Evolutionary conservation across 2,113 vertebrate species (phyloP).

Genomic region (Phaetusa simplex): DNA sequence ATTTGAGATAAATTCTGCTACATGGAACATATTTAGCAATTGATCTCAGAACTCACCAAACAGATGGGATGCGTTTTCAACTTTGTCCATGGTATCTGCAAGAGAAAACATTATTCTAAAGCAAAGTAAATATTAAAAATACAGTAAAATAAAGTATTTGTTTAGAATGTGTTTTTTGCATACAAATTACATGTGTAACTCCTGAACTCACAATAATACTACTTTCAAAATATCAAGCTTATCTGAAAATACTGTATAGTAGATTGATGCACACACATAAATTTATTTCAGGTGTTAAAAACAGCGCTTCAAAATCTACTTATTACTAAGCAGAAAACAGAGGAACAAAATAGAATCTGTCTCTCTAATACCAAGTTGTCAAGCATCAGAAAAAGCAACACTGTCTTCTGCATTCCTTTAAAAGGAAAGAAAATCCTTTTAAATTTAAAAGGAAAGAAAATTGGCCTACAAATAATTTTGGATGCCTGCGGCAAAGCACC

Average conservation of each 20-base stretch:
- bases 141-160: not conserved
- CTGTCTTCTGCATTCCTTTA: not conserved
- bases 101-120: slow-evolving; percentile 54
- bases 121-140: slow-evolving; percentile 10
- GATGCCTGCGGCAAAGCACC: not conserved
- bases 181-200: not conserved
- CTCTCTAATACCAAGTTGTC: not conserved
- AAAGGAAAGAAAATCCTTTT: not conserved
- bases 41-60: slow-evolving; percentile 81
- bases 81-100: slow-evolving; percentile 98
- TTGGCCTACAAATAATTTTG: not conserved
- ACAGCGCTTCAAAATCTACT: not conserved
- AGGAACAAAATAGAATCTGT: not conserved
- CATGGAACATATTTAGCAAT: not conserved
- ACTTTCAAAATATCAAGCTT: not conserved
- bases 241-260: not conserved
- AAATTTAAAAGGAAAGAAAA: slow-evolving; percentile 13
- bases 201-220: not conserved
- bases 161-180: not conserved
- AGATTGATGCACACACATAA: not conserved
- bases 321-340: not conserved
- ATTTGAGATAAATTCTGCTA: not conserved
- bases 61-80: slow-evolving; percentile 95
- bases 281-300: not conserved
- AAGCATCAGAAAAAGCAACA: not conserved